A percentile compares a stretch with the other conserved stretches of the same genome.
Conservation (phyloP, 1,140 invertebrate genomes). For the Drosophila pallidifrons region DNA sequence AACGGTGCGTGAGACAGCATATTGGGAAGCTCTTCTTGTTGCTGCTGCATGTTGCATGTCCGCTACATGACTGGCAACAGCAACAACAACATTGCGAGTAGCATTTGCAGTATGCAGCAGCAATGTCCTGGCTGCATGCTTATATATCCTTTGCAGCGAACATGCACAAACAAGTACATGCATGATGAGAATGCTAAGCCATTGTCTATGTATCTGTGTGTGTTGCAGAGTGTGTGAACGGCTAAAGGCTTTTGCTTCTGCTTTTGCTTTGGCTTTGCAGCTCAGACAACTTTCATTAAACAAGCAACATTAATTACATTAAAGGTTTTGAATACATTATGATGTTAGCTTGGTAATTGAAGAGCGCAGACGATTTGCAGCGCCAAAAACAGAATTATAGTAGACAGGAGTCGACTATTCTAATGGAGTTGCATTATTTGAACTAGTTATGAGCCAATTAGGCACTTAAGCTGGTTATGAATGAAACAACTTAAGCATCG, state of each 20-base stretch:
- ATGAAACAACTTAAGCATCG: background rate
- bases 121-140: conserved; percentile 57
- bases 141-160: conserved; percentile 50
- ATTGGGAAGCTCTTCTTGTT: conserved; percentile 36
- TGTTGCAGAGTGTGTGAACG: conserved; percentile 14
- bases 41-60: conserved; percentile 50
- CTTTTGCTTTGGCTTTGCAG: conserved; percentile 14
- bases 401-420: background rate
- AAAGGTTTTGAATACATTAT: conserved; percentile 81
- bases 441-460: conserved; percentile 61
- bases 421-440: conserved; percentile 56
- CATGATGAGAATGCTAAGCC: conserved; percentile 3
- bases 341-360: conserved; percentile 48
- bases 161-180: conserved; percentile 25
- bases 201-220: conserved; percentile 1
- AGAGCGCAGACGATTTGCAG: conserved; percentile 30
- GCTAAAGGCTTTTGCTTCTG: conserved; percentile 7
- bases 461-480: conserved; percentile 19
- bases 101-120: conserved; percentile 34
- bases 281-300: conserved; percentile 74
- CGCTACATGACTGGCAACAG: conserved; percentile 62
- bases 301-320: conserved; percentile 83
- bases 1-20: conserved; percentile 45
- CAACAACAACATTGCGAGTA: conserved; percentile 29
- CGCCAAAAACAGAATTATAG: conserved; percentile 6